Conservation (phyloP, 2,797 vertebrate species). For the Sciurus vulgaris region DNA sequence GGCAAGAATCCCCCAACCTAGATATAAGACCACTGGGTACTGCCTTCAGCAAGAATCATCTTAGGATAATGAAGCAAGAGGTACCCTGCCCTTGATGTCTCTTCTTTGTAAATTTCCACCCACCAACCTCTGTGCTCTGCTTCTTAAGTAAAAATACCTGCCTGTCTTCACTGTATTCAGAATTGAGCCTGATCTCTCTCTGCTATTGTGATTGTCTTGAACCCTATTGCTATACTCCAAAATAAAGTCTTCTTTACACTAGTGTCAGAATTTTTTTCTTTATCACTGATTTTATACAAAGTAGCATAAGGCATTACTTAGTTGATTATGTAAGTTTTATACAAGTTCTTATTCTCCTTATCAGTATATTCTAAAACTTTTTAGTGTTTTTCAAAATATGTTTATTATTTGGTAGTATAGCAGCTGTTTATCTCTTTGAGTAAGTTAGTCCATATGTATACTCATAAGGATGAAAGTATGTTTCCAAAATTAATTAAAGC, state of each 20-base stretch:
- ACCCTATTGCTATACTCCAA: no score
- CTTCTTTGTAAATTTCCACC: not conserved
- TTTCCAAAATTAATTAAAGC: conserved; percentile 41
- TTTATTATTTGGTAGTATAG: not conserved
- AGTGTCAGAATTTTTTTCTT: not conserved
- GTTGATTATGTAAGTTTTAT: not conserved
- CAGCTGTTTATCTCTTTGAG: conserved; percentile 19
- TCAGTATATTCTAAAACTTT: not conserved
- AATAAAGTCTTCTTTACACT: not conserved
- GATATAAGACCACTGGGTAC: not conserved
- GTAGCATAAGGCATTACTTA: not conserved
- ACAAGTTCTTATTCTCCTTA: not conserved
- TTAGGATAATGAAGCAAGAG: not conserved
- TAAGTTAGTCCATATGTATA: not conserved
- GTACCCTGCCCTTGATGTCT: not conserved
- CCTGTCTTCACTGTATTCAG: not conserved
- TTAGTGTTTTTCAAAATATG: not conserved
- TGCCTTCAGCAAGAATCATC: not conserved
- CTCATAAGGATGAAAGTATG: not conserved
- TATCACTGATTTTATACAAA: not conserved
- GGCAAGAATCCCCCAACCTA: not conserved
- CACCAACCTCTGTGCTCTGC: not conserved
- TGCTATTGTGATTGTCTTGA: not conserved
- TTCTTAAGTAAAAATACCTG: not conserved
- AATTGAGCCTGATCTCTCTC: not conserved